Evolutionary conservation across 2,888 invertebrate genomes (phyloP), one percentile per base, ranked within the genome.

Genomic region (Iselma pallidipennis): DNA sequence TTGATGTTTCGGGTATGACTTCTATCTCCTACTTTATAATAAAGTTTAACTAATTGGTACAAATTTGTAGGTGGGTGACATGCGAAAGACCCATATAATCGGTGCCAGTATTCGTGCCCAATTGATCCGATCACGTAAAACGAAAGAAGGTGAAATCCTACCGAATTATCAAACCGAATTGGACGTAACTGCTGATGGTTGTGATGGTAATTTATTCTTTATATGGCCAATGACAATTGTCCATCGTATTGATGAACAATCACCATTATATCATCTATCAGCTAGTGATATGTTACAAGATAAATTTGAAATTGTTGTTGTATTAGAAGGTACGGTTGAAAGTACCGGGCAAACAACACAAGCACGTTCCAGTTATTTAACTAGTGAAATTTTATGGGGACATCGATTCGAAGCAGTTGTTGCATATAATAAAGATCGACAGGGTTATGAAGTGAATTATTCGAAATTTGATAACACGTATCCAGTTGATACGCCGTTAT

Each of bases 151-250:
- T 2, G 91, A 94, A 77, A 83, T 90, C 33, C 84, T 95, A 70
- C 87, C 89, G 1, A 90, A 91, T 73, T 91, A 92, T 77, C 94
- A 95, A 76, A 90, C 90, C 48, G 93, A 95, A 76, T 82, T 96
- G 25, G 83, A 86, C 19, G 71, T 80, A 29, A 67, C 69, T 49
- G 78, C 78, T 1, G 94, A 96, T 75, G 92, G 91, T 28, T 92
- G 94, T 70, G 90, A 92, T 65, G 91, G 94, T n/a, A 87, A 90
- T 67, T 85, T 96, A 2, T 96, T 98, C 82, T 92, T 98, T 75
- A 89, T 98, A 59, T 98, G 98, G 98, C 98, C 98, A 0, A 88
- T 95, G 76, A 92, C 95, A 9, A 90, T 96, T 19, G 91, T 95
- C 23, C 98, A 98, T 79, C 87, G 88, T 64, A 98, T 98, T 71